These are phyloP conservation scores for Horisme vitalbata DNA, from an alignment of 2,888 invertebrate genomes.

Conservation along the genomic window DNA sequence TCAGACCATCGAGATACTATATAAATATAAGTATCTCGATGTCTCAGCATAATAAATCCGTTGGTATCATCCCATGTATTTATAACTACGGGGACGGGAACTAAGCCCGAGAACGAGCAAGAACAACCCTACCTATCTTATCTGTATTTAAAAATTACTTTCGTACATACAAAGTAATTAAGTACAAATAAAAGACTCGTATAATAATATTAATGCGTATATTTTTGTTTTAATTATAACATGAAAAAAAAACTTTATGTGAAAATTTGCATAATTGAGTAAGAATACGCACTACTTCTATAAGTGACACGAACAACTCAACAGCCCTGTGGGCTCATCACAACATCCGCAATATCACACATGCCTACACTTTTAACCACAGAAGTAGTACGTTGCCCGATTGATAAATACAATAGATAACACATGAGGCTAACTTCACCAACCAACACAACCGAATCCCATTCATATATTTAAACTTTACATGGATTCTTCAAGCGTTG, in stretches of 20 bases:
- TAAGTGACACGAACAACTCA: conserved; percentile 55
- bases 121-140: too few relatives aligned
- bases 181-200: conserved; percentile 48
- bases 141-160: too few relatives aligned
- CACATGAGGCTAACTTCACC: conserved; percentile 14
- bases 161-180: background rate
- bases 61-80: too few relatives aligned
- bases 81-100: too few relatives aligned
- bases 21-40: too few relatives aligned
- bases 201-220: conserved; percentile 72
- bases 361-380: conserved; percentile 51
- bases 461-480: too few relatives aligned
- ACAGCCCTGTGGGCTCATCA: conserved; percentile 58
- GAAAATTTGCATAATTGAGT: conserved; percentile 75
- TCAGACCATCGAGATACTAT: too few relatives aligned
- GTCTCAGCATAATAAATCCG: too few relatives aligned
- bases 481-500: too few relatives aligned
- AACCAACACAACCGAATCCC: too few relatives aligned
- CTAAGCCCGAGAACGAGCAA: too few relatives aligned
- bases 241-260: conserved; percentile 73
- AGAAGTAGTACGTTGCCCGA: conserved; percentile 50
- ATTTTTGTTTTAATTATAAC: conserved; percentile 77
- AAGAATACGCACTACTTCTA: conserved; percentile 61
- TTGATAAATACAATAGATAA: conserved; percentile 31
- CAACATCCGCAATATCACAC: conserved; percentile 56